Percentiles rank a stretch among this genome's conserved stretches.
Evolutionary conservation across 1,140 invertebrate genomes (phyloP).

Genomic region (Oryctes rhinoceros): DNA sequence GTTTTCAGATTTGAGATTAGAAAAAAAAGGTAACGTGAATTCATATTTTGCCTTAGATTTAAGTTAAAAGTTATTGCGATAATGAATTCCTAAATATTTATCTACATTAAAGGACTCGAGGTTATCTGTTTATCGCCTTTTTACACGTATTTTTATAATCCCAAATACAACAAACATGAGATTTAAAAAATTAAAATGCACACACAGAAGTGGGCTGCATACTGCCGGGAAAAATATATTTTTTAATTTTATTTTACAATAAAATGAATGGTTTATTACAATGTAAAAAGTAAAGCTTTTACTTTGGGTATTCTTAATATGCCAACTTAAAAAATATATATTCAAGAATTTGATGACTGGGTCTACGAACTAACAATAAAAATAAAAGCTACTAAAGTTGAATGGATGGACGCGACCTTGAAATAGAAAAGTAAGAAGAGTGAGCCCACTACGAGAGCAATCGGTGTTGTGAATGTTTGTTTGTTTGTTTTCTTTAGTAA

Average conservation of each 20-base stretch:
- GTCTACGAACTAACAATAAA: not conserved
- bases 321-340: not conserved
- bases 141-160: not conserved
- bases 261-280: too few species aligned
- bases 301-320: too few species aligned
- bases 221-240: too few species aligned
- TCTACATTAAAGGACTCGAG: not conserved
- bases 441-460: not conserved
- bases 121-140: not conserved
- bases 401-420: not conserved
- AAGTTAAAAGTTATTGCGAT: not conserved
- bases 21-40: conserved; percentile 6
- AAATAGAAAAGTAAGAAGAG: conserved; percentile 6
- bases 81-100: not conserved
- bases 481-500: not conserved
- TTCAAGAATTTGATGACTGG: not conserved
- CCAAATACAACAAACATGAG: not conserved
- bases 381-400: conserved; percentile 8
- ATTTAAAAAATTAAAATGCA: not conserved
- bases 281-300: too few species aligned
- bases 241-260: too few species aligned
- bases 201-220: too few species aligned
- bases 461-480: not conserved
- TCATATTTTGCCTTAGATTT: not conserved
- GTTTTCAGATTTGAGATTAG: not conserved